A percentile compares a stretch with the other conserved stretches of the same genome.
Evolutionary conservation across 2,113 vertebrate genomes (phyloP).

Genomic region (Meleagris gallopavo): DNA sequence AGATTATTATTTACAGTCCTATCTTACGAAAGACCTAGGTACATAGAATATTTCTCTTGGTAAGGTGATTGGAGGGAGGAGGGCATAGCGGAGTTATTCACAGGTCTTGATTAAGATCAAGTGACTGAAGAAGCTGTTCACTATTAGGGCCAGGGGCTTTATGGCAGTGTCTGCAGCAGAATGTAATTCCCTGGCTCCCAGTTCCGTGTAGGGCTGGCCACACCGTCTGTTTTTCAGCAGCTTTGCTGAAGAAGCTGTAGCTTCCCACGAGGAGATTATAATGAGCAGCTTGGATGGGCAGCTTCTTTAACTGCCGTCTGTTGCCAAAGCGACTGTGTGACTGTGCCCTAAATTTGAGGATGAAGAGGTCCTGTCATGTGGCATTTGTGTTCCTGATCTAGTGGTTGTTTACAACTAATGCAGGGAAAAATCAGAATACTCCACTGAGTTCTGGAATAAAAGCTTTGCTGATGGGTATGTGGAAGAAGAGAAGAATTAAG

Average conservation of each 20-base stretch:
- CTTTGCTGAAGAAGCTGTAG: conserved; percentile 18
- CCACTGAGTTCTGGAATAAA: neutral
- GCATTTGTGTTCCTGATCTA: neutral
- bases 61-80: neutral
- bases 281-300: conserved; percentile 19
- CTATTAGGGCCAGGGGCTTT: neutral
- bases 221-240: neutral
- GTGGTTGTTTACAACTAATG: neutral
- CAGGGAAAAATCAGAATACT: neutral
- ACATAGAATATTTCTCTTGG: neutral
- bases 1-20: neutral
- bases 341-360: neutral
- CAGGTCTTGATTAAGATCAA: neutral
- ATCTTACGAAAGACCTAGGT: neutral
- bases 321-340: neutral
- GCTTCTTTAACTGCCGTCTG: neutral
- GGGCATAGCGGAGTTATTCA: neutral
- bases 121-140: neutral
- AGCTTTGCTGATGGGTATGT: neutral
- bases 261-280: neutral
- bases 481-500: neutral
- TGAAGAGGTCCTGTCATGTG: neutral
- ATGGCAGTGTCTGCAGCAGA: neutral
- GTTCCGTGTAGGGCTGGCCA: neutral
- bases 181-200: neutral